Base-by-base conservation (phyloP, 1,140 invertebrate genomes). In the Antheraea pernyi region DNA sequence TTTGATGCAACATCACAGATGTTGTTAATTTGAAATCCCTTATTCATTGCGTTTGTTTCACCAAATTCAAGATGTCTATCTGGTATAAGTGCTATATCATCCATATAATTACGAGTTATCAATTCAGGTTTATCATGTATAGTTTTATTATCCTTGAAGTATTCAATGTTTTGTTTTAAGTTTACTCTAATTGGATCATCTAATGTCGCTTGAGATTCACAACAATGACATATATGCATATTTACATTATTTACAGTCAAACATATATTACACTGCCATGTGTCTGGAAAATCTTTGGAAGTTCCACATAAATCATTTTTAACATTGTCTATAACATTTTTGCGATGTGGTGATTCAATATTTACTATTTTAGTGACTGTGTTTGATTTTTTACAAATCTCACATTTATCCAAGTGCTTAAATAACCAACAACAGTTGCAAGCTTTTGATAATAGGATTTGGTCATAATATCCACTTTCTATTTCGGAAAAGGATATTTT, bases 381-480 rank as follows among this genome's bases (percentile, higher is more conserved):
- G 19, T 64, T 69, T 39, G n/a, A 13, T 70, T 74, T 79, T 19
- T 83, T 77, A 67, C 85, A 89, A 73, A 70, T 62, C 59, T 77
- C 68, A 77, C 83, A 86, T 72, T 77, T 77, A 3, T 67, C 73
- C 22, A 64, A 39, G 67, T 75, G 71, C 53, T 68, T 61, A 39
- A 86, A 88, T 59, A 88, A 36, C 79, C 84, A 88, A 39, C 86
- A 88, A 63, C 65, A 65, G 65, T 81, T 76, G 58, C 86, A 86
- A 39, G n/a, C 19, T 22, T 72, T 58, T 53, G 9, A 46, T 16
- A 2, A 13, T 19, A 19, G 36, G 9, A 4, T 65, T 53, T 16
- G 0, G 5, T 53, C 16, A 53, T 13, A 13, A n/a, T 1, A 16
- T 16, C 16, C 46, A 6, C 4, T 16, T 53, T 13, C 11, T 53